A percentile compares a stretch with the other conserved stretches of the same genome.
Conservation (phyloP, 2,797 vertebrate genomes). For the Tapera naevia region DNA sequence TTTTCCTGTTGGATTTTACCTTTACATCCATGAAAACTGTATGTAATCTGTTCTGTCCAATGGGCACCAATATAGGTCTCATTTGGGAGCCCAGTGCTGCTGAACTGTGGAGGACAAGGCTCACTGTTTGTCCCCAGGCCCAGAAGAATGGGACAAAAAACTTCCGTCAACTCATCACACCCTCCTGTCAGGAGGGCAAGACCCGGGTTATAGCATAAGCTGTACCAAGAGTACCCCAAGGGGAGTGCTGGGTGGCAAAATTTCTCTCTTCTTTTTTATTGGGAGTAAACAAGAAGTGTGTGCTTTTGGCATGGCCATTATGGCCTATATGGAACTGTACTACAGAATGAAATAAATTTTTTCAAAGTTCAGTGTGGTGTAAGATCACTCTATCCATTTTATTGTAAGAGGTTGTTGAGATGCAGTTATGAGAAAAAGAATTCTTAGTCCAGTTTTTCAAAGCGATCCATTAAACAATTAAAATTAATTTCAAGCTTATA, state of each 20-base stretch:
- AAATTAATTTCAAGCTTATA: neutral
- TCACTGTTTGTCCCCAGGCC: neutral
- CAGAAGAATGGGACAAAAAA: neutral
- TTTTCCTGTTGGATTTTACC: neutral
- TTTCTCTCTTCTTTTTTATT: neutral
- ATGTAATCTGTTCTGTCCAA: neutral
- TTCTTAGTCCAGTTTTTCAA: neutral
- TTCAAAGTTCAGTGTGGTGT: neutral
- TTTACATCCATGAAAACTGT: neutral
- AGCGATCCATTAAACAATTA: neutral
- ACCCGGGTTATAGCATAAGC: too few relatives aligned
- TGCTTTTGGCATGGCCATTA: neutral
- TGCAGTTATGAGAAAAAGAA: neutral
- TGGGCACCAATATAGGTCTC: fast-evolving
- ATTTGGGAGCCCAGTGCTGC: neutral
- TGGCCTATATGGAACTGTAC: neutral
- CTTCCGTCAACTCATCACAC: neutral
- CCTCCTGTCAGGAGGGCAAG: neutral
- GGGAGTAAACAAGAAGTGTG: neutral
- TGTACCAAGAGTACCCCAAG: neutral
- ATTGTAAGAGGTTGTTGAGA: neutral
- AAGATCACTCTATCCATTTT: neutral
- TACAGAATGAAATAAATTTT: neutral
- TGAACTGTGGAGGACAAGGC: neutral
- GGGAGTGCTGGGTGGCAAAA: neutral